phyloP scores from a whole-genome alignment of 2,888 invertebrate genomes.

The Apodemia hepburni region DNA sequence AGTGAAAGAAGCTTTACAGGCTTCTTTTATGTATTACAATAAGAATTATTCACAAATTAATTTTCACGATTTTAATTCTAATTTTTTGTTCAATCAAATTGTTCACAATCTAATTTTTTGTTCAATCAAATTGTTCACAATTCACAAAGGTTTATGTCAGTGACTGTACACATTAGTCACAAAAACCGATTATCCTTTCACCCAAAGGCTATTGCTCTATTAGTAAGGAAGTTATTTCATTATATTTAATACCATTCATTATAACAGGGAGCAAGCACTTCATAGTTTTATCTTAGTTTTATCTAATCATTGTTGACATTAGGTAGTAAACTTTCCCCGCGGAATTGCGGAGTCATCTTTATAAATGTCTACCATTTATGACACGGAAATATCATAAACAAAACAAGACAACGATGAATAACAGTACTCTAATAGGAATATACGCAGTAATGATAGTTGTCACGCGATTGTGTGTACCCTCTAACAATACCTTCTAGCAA shows the following conservation, averaged over 20 bases:
- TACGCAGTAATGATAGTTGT: constrained; percentile 43
- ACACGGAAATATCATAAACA: constrained; percentile 39
- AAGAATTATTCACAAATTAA: too few species aligned
- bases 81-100: too few species aligned
- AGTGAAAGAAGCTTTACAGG: too few species aligned
- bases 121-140: too few species aligned
- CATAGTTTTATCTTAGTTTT: constrained; percentile 27
- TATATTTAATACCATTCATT: background rate
- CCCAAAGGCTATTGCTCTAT: background rate
- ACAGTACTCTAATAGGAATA: constrained; percentile 30
- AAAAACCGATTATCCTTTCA: background rate
- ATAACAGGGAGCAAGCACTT: background rate
- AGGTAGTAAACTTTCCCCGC: constrained; percentile 46
- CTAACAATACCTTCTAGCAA: constrained; percentile 49
- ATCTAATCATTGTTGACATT: constrained; percentile 37
- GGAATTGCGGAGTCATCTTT: constrained; percentile 35
- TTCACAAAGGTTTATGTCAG: too few species aligned
- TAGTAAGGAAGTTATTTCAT: background rate
- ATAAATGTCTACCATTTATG: constrained; percentile 33
- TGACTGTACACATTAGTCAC: too few species aligned
- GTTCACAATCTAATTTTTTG: too few species aligned
- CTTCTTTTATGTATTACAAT: too few species aligned
- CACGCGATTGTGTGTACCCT: constrained; percentile 45
- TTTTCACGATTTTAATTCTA: too few species aligned
- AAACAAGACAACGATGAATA: background rate